Evolutionary conservation across 2,113 vertebrate species (phyloP), one percentile per base, ranked within the genome.

Genomic region (Chaetops frenatus): DNA sequence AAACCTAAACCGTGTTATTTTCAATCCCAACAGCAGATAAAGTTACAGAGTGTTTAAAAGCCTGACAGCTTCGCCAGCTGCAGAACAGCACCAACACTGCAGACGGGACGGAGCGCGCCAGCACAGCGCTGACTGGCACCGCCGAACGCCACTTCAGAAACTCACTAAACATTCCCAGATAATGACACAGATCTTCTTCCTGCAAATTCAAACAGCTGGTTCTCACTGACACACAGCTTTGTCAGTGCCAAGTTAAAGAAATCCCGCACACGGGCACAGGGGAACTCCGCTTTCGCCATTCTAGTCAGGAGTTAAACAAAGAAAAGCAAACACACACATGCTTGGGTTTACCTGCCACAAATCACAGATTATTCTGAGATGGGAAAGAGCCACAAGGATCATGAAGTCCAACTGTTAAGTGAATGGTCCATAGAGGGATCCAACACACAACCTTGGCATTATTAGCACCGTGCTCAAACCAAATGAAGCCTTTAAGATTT

Each of bases 1-100:
- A 69, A 95, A 95, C 56, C 1, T 5, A 89, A 90, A 81, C 60
- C 72, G 42, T 67, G 91, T 77, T 95, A 82, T 80, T 90, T 90
- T 85, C 86, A 66, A 29, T 19, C 74, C 66, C 90, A 86, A 42
- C 66, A 61, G 78, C 10, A 65, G 84, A 48, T 62, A 51, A 91
- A 97, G 95, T 79, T 73, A 29, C 2, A 27, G 80, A 33, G 12
- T 22, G 79, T 81, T 91, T 67, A 23, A 92, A 92, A 74, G 74
- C 6, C 35, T 90, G 90, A 35, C 60, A 71, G 56, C 11, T 36
- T 13, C 12, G 88, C 64, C 87, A 90, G 81, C 83, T 92, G 69
- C 81, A 91, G 74, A 94, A 11, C 36, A 56, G 47, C 8, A 0
- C 15, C 61, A 53, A 24, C 56, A 10, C 54, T 15, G n/a, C 82